These are phyloP conservation scores for Gnathonemus longibarbis DNA, from an alignment of 2,113 vertebrate species.

Conservation along the genomic window DNA sequence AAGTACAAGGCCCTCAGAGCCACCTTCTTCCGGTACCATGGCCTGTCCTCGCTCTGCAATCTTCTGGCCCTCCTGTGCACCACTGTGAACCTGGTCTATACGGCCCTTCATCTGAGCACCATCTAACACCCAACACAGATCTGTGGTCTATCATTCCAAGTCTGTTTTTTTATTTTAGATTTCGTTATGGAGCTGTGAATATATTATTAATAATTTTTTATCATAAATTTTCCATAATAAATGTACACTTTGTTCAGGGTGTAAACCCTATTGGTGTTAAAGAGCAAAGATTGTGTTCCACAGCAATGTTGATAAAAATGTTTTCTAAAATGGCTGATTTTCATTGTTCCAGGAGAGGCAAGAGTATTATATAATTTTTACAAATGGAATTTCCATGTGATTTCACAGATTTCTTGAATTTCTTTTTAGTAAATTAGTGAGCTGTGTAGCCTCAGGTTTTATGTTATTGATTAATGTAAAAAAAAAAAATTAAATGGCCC, in stretches of 20 bases:
- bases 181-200: neutral
- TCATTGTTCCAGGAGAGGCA: neutral
- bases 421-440: neutral
- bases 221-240: neutral
- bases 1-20: slow-evolving; percentile 62
- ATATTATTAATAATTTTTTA: neutral
- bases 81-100: slow-evolving; percentile 62
- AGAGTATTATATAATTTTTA: neutral
- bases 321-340: neutral
- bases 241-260: neutral
- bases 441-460: neutral
- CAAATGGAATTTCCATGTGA: neutral
- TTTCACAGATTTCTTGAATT: neutral
- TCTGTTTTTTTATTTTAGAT: neutral
- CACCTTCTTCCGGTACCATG: slow-evolving; percentile 69
- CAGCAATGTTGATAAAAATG: neutral
- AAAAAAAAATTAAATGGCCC: neutral
- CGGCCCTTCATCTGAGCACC: slow-evolving; percentile 62
- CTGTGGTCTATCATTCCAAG: neutral
- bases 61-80: slow-evolving; percentile 67
- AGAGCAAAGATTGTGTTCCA: neutral
- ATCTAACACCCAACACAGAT: slow-evolving; percentile 43
- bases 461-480: neutral
- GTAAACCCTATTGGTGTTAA: neutral
- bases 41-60: slow-evolving; percentile 72